Conservation (phyloP, 2,888 invertebrate species). For the Quadriops clusia region DNA sequence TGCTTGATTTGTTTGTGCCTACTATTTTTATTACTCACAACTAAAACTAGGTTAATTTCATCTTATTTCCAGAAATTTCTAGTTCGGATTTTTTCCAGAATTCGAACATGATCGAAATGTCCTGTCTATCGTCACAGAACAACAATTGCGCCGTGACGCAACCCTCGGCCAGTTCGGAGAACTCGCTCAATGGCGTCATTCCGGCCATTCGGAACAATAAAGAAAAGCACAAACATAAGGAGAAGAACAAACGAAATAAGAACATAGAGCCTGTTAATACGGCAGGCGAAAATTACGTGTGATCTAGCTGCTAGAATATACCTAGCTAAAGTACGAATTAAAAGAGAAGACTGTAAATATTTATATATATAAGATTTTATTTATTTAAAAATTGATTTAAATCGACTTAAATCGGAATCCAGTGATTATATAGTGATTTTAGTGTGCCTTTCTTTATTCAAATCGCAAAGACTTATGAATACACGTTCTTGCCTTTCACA, state of each 20-base stretch:
- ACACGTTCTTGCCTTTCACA: too few relatives aligned
- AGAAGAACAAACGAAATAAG: slow-evolving; percentile 19
- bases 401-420: slow-evolving; percentile 3
- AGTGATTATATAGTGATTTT: slow-evolving; percentile 9
- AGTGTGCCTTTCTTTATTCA: slow-evolving; percentile 3
- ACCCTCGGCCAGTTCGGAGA: slow-evolving; percentile 21
- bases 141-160: slow-evolving; percentile 41
- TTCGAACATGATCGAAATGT: slow-evolving; percentile 53
- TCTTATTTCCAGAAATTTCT: slow-evolving; percentile 39
- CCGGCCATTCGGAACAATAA: slow-evolving; percentile 9
- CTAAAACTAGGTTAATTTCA: slow-evolving; percentile 38
- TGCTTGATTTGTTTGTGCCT: slow-evolving; percentile 13
- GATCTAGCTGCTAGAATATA: too few relatives aligned
- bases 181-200: too few relatives aligned
- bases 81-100: slow-evolving; percentile 41
- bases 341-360: slow-evolving; percentile 5
- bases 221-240: slow-evolving; percentile 13
- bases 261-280: slow-evolving; percentile 15
- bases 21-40: slow-evolving; percentile 26
- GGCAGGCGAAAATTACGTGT: slow-evolving; percentile 21
- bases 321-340: slow-evolving; percentile 4
- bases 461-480: too few relatives aligned
- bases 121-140: slow-evolving; percentile 51
- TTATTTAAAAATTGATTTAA: background rate
- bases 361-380: slow-evolving; percentile 1